A percentile compares a stretch with the other conserved stretches of the same genome.
Conservation (phyloP, 2,113 vertebrate species). For the Scalopus aquaticus region DNA sequence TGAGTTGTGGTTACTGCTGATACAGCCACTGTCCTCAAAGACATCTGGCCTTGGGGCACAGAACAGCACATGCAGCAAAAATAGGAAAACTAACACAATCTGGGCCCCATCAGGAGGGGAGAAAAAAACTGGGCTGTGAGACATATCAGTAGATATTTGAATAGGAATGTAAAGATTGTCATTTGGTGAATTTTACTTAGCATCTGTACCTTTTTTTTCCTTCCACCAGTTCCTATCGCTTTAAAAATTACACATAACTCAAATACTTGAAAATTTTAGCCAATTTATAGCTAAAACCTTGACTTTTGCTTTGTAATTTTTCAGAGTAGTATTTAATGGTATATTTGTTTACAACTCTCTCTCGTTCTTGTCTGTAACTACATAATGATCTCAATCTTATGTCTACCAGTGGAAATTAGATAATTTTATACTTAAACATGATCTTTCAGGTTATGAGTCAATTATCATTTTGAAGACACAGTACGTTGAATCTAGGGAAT, state of each 20-base stretch:
- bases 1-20: not conserved
- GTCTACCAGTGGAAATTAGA: not conserved
- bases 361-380: not conserved
- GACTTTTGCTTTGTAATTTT: not conserved
- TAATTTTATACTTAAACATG: not conserved
- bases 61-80: not conserved
- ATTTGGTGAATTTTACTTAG: not conserved
- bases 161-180: not conserved
- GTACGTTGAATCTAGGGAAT: not conserved
- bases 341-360: not conserved
- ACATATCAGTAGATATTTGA: not conserved
- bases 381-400: not conserved
- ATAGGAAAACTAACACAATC: not conserved
- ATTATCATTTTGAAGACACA: not conserved
- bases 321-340: not conserved
- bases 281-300: not conserved
- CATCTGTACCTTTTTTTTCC: not conserved
- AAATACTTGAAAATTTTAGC: not conserved
- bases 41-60: not conserved
- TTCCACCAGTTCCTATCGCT: not conserved
- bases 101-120: not conserved
- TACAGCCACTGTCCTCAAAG: not conserved
- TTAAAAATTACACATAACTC: not conserved
- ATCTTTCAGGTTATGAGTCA: not conserved
- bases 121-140: not conserved